Percentiles rank a stretch among this genome's conserved stretches.
These are phyloP conservation scores for Albula glossodonta DNA, from an alignment of 2,113 vertebrate species.

Conservation along the genomic window DNA sequence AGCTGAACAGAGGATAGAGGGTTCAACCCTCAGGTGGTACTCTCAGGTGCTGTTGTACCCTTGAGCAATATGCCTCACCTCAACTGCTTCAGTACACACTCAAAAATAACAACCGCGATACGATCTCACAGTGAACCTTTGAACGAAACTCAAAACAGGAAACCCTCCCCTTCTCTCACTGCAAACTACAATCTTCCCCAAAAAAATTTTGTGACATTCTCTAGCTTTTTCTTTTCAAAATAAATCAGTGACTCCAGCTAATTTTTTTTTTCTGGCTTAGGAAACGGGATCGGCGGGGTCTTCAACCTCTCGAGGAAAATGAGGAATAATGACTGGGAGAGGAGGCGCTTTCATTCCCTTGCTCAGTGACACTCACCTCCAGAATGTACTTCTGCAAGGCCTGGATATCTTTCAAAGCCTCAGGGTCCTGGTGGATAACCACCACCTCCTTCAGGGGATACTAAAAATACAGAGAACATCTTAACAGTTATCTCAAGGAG, in stretches of 20 bases:
- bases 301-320: neutral
- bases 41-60: too few species aligned
- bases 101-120: too few species aligned
- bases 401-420: constrained; percentile 83
- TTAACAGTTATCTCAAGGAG: constrained; percentile 4
- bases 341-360: neutral
- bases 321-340: neutral
- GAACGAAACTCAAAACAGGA: neutral
- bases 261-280: too few species aligned
- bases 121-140: neutral
- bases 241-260: too few species aligned
- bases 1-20: too few species aligned
- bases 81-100: too few species aligned
- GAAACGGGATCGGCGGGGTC: too few species aligned
- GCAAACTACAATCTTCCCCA: neutral
- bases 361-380: constrained; percentile 77
- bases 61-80: too few species aligned
- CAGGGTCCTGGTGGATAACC: constrained; percentile 89
- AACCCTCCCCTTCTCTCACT: neutral
- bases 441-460: constrained; percentile 96
- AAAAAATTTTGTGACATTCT: neutral
- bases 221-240: neutral
- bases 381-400: constrained; percentile 93
- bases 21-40: too few species aligned
- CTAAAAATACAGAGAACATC: constrained; percentile 62